Conservation (phyloP, 64 coral and sea anemone species). For the Porites lutea region DNA sequence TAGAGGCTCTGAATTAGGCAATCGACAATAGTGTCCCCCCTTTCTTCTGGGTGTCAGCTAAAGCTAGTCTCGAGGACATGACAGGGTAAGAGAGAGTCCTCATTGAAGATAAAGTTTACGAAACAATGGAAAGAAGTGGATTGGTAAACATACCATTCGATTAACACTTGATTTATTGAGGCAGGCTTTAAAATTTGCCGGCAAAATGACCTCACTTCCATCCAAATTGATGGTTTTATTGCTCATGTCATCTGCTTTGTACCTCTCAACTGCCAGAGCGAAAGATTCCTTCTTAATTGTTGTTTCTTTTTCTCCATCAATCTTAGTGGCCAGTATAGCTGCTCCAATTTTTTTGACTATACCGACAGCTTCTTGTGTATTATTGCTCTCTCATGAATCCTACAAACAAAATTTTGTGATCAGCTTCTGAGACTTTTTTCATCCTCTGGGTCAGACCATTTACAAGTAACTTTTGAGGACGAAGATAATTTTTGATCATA, state of each 20-base stretch:
- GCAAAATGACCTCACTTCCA: background rate
- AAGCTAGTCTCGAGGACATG: background rate
- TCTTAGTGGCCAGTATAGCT: background rate
- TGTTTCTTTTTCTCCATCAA: background rate
- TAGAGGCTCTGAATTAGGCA: no score
- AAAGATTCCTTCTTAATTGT: background rate
- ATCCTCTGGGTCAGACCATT: background rate
- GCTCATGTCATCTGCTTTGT: background rate
- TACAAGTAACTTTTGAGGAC: no score
- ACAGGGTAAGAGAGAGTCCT: background rate
- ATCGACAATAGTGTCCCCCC: no score
- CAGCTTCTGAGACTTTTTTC: background rate
- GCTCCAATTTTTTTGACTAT: background rate
- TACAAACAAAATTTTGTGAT: background rate
- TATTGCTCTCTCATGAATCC: background rate
- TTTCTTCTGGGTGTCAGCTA: no score
- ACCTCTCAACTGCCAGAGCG: background rate
- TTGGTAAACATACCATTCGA: constrained; percentile 9
- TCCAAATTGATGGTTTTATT: background rate
- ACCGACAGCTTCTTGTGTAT: background rate
- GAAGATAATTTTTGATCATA: no score
- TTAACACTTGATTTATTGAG: background rate
- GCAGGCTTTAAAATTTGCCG: background rate
- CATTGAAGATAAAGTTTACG: no score
- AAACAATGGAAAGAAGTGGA: background rate